Evolutionary conservation across 2,113 vertebrate species (phyloP).

Genomic region (Delphinapterus leucas): DNA sequence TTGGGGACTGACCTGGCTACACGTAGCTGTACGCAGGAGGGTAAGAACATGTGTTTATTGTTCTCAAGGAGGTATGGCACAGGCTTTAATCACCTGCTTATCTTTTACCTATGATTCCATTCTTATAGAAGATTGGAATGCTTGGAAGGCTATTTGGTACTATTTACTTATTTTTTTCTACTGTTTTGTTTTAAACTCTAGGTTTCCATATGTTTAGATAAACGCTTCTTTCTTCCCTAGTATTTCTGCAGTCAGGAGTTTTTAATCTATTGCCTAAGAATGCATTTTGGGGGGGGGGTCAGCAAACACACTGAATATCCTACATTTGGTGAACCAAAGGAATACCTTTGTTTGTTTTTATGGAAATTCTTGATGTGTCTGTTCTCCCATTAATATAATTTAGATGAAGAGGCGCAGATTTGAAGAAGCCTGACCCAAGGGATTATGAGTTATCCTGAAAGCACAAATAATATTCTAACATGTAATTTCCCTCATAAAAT

Average conservation of each 20-base stretch:
- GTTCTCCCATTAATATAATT: slow-evolving; percentile 55
- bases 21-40: not conserved
- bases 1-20: not conserved
- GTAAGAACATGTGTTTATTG: not conserved
- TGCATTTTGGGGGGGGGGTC: not conserved
- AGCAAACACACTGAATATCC: not conserved
- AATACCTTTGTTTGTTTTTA: slow-evolving; percentile 37
- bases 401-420: slow-evolving; percentile 53
- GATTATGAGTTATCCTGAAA: slow-evolving; percentile 57
- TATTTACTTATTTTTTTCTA: slow-evolving; percentile 15
- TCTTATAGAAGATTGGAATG: not conserved
- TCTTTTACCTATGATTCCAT: not conserved
- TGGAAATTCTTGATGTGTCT: slow-evolving; percentile 40
- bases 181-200: slow-evolving; percentile 20
- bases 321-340: slow-evolving; percentile 11
- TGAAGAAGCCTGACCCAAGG: slow-evolving; percentile 19
- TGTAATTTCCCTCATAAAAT: slow-evolving; percentile 56
- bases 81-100: not conserved
- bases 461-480: slow-evolving; percentile 47
- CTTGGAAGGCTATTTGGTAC: not conserved
- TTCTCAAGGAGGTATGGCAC: not conserved
- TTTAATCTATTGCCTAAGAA: not conserved
- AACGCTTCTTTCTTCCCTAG: slow-evolving; percentile 14
- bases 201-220: slow-evolving; percentile 18
- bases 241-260: not conserved